Conservation (phyloP, 2,113 vertebrate species). For the Polypterus senegalus region DNA sequence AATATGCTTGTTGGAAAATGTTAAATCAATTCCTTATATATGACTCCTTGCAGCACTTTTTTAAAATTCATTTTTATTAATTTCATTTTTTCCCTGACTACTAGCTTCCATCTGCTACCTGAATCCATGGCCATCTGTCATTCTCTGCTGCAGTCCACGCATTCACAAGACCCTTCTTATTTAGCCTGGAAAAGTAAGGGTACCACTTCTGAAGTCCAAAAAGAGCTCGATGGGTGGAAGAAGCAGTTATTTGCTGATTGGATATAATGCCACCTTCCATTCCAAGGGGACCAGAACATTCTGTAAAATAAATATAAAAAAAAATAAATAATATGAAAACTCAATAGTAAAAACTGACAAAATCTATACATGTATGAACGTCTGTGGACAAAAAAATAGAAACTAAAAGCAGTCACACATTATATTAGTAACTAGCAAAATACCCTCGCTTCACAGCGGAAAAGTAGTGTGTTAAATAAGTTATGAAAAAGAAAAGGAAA, state of each 20-base stretch:
- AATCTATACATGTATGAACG: too few species aligned
- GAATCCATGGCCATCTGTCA: conserved; percentile 98
- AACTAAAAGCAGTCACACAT: too few species aligned
- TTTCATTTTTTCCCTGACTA: not conserved
- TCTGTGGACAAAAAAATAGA: too few species aligned
- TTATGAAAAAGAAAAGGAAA: too few species aligned
- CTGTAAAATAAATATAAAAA: conserved; percentile 36
- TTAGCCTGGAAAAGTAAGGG: conserved; percentile 90
- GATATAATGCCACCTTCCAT: conserved; percentile 97
- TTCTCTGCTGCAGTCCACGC: conserved; percentile 98
- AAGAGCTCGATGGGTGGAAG: conserved; percentile 89
- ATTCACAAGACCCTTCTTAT: conserved; percentile 96
- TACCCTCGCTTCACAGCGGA: too few species aligned
- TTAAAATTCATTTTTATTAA: too few species aligned
- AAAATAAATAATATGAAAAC: too few species aligned
- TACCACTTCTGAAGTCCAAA: conserved; percentile 98
- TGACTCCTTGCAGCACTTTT: not conserved
- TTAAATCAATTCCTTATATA: too few species aligned
- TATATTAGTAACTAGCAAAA: too few species aligned
- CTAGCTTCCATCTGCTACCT: conserved; percentile 63
- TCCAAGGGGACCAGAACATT: conserved; percentile 87
- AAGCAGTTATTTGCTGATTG: conserved; percentile 96
- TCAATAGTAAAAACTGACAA: too few species aligned
- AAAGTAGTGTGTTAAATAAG: too few species aligned
- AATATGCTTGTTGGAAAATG: too few species aligned